Evolutionary conservation across 2,113 vertebrate genomes (phyloP), one percentile per base, ranked within the genome.

Genomic region (Solea solea): DNA sequence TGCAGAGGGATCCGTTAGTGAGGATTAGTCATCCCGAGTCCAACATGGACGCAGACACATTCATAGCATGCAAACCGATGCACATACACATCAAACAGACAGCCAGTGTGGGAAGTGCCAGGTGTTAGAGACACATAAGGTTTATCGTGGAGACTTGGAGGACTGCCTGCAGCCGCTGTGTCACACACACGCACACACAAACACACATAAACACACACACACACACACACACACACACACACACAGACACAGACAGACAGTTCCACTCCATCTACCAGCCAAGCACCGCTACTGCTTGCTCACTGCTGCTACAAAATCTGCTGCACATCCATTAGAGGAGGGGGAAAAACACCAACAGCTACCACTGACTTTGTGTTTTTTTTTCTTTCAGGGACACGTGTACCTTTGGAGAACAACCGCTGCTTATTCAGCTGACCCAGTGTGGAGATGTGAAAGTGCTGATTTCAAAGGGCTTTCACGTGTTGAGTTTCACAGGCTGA

Each of bases 81-180:
- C 46, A 51, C 68, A 69, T n/a, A 66, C 76, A 75, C 78, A 74
- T 62, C 72, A 78, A 48, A 75, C 63, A 51, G 69, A 48, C 65
- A 65, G 70, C 3, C 75, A 70, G 62, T 40, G 58, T 48, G 21
- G 52, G 71, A 8, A 46, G 64, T 61, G 77, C 74, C 86, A 85
- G 86, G 80, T 80, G 80, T 82, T 79, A 79, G 82, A 66, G 71
- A 80, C 78, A 58, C 71, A 73, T 81, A 75, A 65, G 69, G 78
- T 85, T 85, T 86, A 81, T 86, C 39, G 74, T 50, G 69, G 61
- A 72, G 80, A 67, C 63, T 85, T 88, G 88, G 86, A 87, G 88
- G 50, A 44, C 73, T 69, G 85, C 81, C 84, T 84, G 78, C 78
- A 87, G 82, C 71, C 52, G 70, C 78, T 77, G 83, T 74, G 72